Evolutionary conservation across 2,113 vertebrate genomes (phyloP).

Genomic region (Poecile atricapillus): DNA sequence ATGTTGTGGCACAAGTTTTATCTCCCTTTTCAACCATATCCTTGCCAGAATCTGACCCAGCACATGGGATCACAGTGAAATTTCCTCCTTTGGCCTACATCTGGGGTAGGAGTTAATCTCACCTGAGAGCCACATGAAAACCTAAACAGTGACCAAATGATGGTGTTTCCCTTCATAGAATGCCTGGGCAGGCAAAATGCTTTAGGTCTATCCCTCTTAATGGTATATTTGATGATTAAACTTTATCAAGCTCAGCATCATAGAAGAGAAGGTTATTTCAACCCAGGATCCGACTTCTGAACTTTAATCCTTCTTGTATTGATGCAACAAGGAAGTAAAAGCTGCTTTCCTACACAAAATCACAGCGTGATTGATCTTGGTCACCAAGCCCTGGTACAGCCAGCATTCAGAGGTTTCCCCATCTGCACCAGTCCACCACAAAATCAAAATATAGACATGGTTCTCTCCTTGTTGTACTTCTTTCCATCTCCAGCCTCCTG

Average conservation of each 20-base stretch:
- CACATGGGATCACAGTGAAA: not conserved
- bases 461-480: not conserved
- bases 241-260: not conserved
- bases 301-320: not conserved
- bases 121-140: not conserved
- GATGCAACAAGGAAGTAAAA: not conserved
- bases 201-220: not conserved
- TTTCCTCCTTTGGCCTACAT: not conserved
- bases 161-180: not conserved
- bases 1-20: not conserved
- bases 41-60: not conserved
- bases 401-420: not conserved
- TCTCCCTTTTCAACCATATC: not conserved
- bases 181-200: not conserved
- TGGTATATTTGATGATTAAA: not conserved
- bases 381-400: not conserved
- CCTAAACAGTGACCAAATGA: not conserved
- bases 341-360: not conserved
- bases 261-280: not conserved
- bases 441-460: not conserved
- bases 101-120: not conserved
- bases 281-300: not conserved
- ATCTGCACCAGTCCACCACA: not conserved
- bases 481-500: not conserved
- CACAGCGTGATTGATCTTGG: accelerated